Evolutionary conservation across 2,888 invertebrate genomes (phyloP), one percentile per base, ranked within the genome.

Genomic region (Dioctria rufipes): DNA sequence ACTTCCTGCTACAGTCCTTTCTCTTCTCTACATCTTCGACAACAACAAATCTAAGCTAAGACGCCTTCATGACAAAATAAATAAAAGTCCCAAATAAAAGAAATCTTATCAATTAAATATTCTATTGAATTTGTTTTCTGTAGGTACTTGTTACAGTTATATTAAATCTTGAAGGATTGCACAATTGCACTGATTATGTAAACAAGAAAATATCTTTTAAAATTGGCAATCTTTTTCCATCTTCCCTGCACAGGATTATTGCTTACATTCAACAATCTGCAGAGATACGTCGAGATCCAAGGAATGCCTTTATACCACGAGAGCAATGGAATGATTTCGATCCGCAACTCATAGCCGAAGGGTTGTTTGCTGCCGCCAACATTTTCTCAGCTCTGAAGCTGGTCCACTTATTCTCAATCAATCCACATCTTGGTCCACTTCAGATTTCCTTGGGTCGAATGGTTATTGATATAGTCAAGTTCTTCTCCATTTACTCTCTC

Each of bases 321-420:
- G 96, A 96, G 85, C 90, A 95, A 78, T 98, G 98, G 98, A 92
- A 96, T 84, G 95, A 95, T 5, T 98, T 95, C 87, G 98, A 98
- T 89, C 97, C 97, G 0, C 97, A 98, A 86, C 90, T 98, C 5
- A 95, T 98, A 46, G 95, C 96, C 5, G 97, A 97, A 87, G 97
- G 96, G 49, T 90, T 98, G 75, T 98, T 98, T 89, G 97, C 98
- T 8, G 97, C 96, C 1, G 98, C 98, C 77, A 98, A 98, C 90
- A 94, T 98, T 82, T 97, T 96, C 87, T 96, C 96, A 88, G 96
- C 97, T 3, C 90, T 98, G 81, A 98, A 98, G 89, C 89, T 98
- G 87, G 95, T 98, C 37, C 96, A 97, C 87, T 91, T 97, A 85
- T 97, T 97, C 90, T 97, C 96, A 78, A 96, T 97, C 85, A 97